A percentile compares a stretch with the other conserved stretches of the same genome.
Conservation (phyloP, 2,113 vertebrate species). For the Psittacara wagleri region DNA sequence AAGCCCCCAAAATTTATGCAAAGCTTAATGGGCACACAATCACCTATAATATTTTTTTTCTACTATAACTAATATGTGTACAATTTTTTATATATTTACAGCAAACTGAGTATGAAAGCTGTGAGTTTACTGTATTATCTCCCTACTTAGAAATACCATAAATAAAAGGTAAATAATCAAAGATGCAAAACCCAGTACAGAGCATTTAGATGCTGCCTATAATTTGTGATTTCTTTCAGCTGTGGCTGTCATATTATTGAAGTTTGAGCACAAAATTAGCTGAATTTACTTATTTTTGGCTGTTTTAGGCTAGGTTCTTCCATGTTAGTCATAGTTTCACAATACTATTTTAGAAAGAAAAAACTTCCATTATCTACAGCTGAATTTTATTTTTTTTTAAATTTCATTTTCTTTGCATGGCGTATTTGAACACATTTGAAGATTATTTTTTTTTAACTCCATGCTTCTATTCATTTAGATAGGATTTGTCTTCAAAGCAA, state of each 20-base stretch:
- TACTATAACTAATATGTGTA: not conserved
- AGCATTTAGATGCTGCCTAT: not conserved
- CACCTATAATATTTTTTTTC: not conserved
- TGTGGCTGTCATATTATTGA: not conserved
- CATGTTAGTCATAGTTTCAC: not conserved
- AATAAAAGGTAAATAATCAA: not conserved
- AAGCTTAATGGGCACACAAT: not conserved
- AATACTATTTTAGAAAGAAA: not conserved
- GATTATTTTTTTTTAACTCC: not conserved
- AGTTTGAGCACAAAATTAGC: not conserved
- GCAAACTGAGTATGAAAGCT: not conserved
- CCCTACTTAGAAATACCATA: not conserved
- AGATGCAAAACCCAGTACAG: not conserved
- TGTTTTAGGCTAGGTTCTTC: not conserved
- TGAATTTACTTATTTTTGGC: not conserved
- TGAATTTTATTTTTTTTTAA: not conserved
- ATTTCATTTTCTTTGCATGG: not conserved
- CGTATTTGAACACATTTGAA: not conserved
- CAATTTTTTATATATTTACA: not conserved
- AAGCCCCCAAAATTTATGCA: not conserved
- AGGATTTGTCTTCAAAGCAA: slow-evolving; percentile 13
- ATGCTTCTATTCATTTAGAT: not conserved
- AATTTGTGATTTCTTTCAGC: not conserved
- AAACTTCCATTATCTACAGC: not conserved
- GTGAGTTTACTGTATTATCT: not conserved